phyloP scores from a whole-genome alignment of 2,888 invertebrate genomes.

The Pachycephus smyrnensis region DNA sequence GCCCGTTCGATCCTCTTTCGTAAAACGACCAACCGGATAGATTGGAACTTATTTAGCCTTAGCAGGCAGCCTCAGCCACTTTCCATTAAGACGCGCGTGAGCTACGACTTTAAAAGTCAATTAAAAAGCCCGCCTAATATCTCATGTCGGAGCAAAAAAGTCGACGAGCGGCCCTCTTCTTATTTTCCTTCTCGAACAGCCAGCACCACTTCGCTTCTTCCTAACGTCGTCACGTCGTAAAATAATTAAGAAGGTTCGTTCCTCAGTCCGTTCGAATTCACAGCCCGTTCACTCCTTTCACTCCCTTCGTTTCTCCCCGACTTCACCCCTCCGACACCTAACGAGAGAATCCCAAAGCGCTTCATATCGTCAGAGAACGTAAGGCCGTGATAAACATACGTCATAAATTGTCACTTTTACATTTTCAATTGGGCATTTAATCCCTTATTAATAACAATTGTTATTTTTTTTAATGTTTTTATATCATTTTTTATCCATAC shows the following conservation, averaged over 20 bases:
- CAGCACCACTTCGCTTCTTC: neutral
- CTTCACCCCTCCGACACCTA: neutral
- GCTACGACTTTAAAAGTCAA: constrained; percentile 6
- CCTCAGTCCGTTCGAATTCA: constrained; percentile 4
- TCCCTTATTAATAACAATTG: no score
- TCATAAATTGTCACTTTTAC: no score
- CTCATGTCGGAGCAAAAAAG: constrained; percentile 3
- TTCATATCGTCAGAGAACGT: neutral
- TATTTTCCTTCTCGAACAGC: neutral
- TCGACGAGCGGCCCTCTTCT: neutral
- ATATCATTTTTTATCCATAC: no score
- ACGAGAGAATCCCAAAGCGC: neutral
- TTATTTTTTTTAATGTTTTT: no score
- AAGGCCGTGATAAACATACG: no score
- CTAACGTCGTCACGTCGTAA: constrained; percentile 24
- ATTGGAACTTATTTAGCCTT: neutral
- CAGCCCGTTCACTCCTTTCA: neutral
- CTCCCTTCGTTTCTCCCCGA: neutral
- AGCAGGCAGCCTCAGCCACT: neutral
- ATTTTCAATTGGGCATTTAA: no score
- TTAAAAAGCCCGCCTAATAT: constrained; percentile 5
- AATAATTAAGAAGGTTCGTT: constrained; percentile 31
- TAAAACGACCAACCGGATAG: neutral
- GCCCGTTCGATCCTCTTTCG: neutral
- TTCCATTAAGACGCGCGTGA: constrained; percentile 5